Percentiles rank a stretch among this genome's conserved stretches.
Conservation (phyloP, 2,888 invertebrate genomes). For the Leucoma salicis region DNA sequence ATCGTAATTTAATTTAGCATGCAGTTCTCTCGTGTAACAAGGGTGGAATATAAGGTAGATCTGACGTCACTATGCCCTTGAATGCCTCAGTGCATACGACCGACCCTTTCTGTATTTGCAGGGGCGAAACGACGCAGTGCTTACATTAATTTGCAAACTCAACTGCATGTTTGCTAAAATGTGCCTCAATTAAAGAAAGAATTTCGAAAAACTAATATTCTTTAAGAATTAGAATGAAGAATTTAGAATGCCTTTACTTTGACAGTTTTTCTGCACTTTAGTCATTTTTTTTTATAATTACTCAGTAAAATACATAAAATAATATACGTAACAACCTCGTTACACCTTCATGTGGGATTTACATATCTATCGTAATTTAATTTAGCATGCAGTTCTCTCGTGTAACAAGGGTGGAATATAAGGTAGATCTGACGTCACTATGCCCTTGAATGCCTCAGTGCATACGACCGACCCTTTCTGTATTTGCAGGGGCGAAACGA, state of each 20-base stretch:
- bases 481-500: constrained; percentile 18
- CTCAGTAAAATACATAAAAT: no score
- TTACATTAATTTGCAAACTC: constrained; percentile 27
- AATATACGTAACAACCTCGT: no score
- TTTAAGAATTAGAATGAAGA: no score
- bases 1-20: no score
- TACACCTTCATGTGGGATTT: no score
- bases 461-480: constrained; percentile 33
- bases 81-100: constrained; percentile 36
- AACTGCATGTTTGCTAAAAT: constrained; percentile 16
- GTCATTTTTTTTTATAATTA: no score
- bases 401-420: constrained; percentile 2
- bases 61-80: constrained; percentile 54
- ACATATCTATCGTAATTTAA: no score
- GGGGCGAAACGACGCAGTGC: constrained; percentile 15
- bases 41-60: constrained; percentile 7
- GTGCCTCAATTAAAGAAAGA: constrained; percentile 13
- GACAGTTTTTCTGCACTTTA: no score
- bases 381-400: constrained; percentile 3
- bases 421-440: constrained; percentile 42
- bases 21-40: constrained; percentile 5
- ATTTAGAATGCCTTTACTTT: no score
- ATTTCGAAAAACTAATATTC: no score
- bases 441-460: constrained; percentile 46
- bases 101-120: constrained; percentile 28